These are phyloP conservation scores for Xenentodon cancila DNA, from an alignment of 2,797 vertebrate species.

Conservation along the genomic window DNA sequence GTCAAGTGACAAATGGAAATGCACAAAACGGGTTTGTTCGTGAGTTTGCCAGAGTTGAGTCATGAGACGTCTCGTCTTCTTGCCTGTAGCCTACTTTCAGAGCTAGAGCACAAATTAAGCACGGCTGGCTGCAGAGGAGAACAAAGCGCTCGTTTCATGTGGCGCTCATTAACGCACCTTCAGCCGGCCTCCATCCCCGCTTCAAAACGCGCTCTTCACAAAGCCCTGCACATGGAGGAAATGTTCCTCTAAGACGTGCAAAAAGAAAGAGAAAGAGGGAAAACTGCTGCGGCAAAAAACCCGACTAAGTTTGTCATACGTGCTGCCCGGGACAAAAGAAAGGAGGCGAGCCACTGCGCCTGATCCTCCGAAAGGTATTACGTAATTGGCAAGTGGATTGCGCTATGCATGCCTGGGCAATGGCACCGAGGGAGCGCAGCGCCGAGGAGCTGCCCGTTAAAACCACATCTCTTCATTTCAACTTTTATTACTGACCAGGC, in stretches of 20 bases:
- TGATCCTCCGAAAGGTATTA: constrained; percentile 75
- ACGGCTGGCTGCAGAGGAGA: constrained; percentile 77
- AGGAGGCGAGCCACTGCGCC: constrained; percentile 70
- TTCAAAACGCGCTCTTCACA: background rate
- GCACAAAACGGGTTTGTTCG: constrained; percentile 21
- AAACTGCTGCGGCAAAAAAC: background rate
- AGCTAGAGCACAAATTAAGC: constrained; percentile 67
- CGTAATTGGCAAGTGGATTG: constrained; percentile 81
- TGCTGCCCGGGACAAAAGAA: constrained; percentile 68
- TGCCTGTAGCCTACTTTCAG: constrained; percentile 68
- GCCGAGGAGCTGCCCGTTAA: constrained; percentile 37
- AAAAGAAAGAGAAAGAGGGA: too few relatives aligned
- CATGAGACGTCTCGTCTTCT: constrained; percentile 66
- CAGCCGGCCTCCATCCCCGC: constrained; percentile 9
- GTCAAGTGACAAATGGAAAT: background rate
- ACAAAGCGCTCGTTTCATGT: constrained; percentile 81
- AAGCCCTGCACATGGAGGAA: background rate
- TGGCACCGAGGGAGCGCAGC: constrained; percentile 67
- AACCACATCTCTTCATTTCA: constrained; percentile 35
- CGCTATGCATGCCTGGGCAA: constrained; percentile 80
- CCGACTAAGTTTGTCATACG: constrained; percentile 37
- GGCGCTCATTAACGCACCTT: constrained; percentile 64
- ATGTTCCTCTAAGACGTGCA: too few relatives aligned
- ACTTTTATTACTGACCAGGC: constrained; percentile 3
- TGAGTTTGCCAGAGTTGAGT: constrained; percentile 44